Percentiles rank a stretch among this genome's conserved stretches.
These are phyloP conservation scores for Paracentrotus lividus DNA, from an alignment of 53 echinoderm and acorn worm species.

Conservation along the genomic window DNA sequence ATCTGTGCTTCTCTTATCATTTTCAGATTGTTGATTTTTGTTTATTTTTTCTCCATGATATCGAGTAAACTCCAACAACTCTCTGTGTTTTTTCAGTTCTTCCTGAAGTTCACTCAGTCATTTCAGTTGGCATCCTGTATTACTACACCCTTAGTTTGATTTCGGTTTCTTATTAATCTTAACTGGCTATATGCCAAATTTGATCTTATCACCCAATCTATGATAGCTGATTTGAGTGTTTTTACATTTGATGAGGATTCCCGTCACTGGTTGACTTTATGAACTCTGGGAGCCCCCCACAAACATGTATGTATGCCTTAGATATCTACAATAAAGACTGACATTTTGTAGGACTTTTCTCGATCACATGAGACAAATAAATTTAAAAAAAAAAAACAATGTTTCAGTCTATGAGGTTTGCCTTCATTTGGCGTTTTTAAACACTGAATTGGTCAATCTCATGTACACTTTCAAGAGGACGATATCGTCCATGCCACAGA, in stretches of 20 bases:
- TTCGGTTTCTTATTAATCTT: neutral
- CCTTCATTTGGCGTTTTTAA: neutral
- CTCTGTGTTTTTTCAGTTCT: too few relatives aligned
- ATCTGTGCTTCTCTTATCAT: too few relatives aligned
- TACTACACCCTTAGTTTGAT: too few relatives aligned
- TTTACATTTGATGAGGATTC: neutral
- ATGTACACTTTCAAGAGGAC: neutral
- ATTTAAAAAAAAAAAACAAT: too few relatives aligned
- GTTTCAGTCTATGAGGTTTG: too few relatives aligned
- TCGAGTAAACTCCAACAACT: too few relatives aligned
- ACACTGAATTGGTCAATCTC: neutral
- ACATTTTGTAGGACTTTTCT: neutral
- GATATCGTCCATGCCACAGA: neutral
- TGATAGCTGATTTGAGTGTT: neutral
- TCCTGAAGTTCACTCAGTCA: too few relatives aligned
- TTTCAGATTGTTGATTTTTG: neutral
- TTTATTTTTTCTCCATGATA: neutral
- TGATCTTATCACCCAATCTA: neutral
- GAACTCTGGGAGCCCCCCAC: neutral
- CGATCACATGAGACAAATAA: neutral
- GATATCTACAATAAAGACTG: too few relatives aligned
- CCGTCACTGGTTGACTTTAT: neutral
- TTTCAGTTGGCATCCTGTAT: too few relatives aligned
- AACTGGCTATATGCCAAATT: neutral
- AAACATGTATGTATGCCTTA: too few relatives aligned